These are phyloP conservation scores for Pseudomugil tenellus DNA, from an alignment of 2,797 vertebrate genomes.

Conservation along the genomic window DNA sequence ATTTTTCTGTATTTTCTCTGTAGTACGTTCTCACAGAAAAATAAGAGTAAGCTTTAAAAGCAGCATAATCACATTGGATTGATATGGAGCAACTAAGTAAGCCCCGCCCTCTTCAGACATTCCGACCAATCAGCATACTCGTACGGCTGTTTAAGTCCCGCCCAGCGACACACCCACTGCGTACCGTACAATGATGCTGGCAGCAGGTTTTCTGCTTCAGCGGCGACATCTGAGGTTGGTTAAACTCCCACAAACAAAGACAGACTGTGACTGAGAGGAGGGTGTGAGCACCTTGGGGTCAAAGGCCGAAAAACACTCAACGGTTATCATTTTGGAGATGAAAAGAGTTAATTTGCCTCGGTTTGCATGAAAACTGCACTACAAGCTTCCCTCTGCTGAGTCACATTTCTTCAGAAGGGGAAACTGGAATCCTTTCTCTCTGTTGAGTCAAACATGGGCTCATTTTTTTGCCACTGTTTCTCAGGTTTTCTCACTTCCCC, in stretches of 20 bases:
- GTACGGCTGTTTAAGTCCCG: not conserved
- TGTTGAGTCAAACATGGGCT: constrained; percentile 11
- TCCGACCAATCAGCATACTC: constrained; percentile 62
- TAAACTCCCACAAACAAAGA: constrained; percentile 56
- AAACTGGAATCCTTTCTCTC: constrained; percentile 45
- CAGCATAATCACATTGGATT: constrained; percentile 51
- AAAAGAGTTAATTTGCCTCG: constrained; percentile 22
- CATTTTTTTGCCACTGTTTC: not conserved
- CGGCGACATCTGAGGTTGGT: constrained; percentile 66
- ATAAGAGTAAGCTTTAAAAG: constrained; percentile 40
- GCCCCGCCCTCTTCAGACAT: constrained; percentile 29
- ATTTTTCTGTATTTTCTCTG: no score
- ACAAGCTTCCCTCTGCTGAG: constrained; percentile 53
- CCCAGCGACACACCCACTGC: constrained; percentile 50
- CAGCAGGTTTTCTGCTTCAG: constrained; percentile 17
- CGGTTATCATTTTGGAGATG: constrained; percentile 18
- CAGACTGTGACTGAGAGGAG: constrained; percentile 38
- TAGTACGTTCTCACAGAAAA: fast-evolving
- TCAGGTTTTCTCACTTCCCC: not conserved
- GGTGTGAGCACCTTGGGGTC: constrained; percentile 58
- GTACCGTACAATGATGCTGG: not conserved
- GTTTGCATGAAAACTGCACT: constrained; percentile 43
- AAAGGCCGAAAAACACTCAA: constrained; percentile 50
- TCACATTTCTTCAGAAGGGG: constrained; percentile 53
- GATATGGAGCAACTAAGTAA: constrained; percentile 31